Evolutionary conservation across 2,888 invertebrate species (phyloP).

Genomic region (Mesopsocus fuscifrons): DNA sequence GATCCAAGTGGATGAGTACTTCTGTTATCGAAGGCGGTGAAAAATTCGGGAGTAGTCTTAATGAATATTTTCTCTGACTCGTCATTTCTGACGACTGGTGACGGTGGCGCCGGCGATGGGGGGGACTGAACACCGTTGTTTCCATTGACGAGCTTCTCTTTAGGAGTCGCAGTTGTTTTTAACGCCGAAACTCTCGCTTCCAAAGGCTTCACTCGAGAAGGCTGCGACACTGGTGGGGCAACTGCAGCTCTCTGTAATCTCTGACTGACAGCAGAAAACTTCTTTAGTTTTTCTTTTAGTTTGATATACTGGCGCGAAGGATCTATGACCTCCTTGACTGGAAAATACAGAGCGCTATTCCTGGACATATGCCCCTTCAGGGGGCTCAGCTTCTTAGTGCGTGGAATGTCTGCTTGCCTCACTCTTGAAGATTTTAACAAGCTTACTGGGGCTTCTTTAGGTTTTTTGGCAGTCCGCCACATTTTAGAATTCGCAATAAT

Average conservation of each 20-base stretch:
- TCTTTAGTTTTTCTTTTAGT: background rate
- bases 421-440: background rate
- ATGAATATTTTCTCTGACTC: background rate
- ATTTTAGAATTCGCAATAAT: constrained; percentile 2
- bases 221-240: too few relatives aligned
- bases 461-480: background rate
- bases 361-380: background rate
- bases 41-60: constrained; percentile 12
- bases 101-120: background rate
- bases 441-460: background rate
- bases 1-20: constrained; percentile 26
- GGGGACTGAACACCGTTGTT: too few relatives aligned
- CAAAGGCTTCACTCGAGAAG: background rate
- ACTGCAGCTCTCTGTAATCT: too few relatives aligned
- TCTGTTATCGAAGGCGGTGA: constrained; percentile 11
- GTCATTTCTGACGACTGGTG: background rate
- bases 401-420: background rate
- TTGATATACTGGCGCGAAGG: too few relatives aligned
- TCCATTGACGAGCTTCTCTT: background rate
- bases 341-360: too few relatives aligned
- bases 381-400: background rate
- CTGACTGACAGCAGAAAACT: background rate
- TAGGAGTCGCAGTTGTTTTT: too few relatives aligned
- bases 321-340: too few relatives aligned
- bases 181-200: too few relatives aligned